Base-by-base conservation (phyloP, 2,113 vertebrate genomes). In the Pithys albifrons region DNA sequence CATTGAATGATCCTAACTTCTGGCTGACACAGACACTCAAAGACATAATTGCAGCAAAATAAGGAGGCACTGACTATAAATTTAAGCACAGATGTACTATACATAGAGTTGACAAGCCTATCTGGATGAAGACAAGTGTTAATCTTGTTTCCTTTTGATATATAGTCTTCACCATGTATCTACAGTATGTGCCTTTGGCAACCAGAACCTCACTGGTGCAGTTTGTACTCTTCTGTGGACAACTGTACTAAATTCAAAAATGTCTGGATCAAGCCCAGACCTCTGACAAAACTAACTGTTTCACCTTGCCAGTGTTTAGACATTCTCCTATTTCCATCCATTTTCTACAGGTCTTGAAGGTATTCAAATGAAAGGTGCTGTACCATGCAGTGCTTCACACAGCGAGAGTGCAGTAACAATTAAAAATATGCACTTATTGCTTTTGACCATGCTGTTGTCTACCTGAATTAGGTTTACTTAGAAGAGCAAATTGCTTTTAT, bases 351-450 rank as follows among this genome's bases (percentile, higher is more conserved):
- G 10, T 84, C 55, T 74, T 82, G 55, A 31, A 81, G 4, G 4
- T 48, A 48, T 29, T 66, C 41, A 77, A 20, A 27, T 46, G 39
- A 70, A 77, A 62, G 6, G 5, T 70, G 4, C 10, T 69, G 15
- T 71, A 49, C 14, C 52, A 43, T 1, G 1, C 16, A 73, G 8
- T 39, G 33, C 28, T 95, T 81, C 48, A 52, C 9, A 74, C 29
- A 29, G 9, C 31, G 39, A 31, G 12, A 31, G 13, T 75, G 49
- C 41, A 87, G 89, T 37, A 82, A 28, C 33, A 77, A 74, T 80
- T 91, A 43, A 92, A 90, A 93, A 64, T 73, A 77, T 55, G 39
- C 12, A 90, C 19, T 80, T 74, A 29, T 77, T 93, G 86, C 43
- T 33, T 86, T 95, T 94, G 55, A 12, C 20, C 48, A 45, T 86